A percentile compares a stretch with the other conserved stretches of the same genome.
Evolutionary conservation across 2,888 invertebrate genomes (phyloP).

Genomic region (Smittia sp.): DNA sequence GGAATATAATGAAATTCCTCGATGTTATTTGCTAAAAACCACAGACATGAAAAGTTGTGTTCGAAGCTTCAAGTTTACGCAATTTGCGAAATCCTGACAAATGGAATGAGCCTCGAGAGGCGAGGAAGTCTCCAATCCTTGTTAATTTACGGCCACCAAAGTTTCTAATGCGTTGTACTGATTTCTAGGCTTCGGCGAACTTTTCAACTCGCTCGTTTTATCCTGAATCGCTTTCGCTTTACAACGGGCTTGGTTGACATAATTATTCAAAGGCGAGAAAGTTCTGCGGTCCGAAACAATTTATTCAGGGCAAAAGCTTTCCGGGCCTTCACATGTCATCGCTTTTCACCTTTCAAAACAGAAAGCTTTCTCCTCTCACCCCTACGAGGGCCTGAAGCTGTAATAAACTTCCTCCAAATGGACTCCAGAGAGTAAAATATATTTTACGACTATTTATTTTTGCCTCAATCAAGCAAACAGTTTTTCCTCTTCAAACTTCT

Average conservation of each 20-base stretch:
- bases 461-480: slow-evolving; percentile 38
- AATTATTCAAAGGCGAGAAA: neutral
- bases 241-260: neutral
- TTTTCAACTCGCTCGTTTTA: no score
- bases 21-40: neutral
- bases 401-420: slow-evolving; percentile 31
- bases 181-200: no score
- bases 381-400: neutral
- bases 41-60: neutral
- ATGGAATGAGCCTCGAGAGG: neutral
- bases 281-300: neutral
- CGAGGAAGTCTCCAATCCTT: slow-evolving; percentile 5
- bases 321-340: slow-evolving; percentile 35
- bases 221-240: neutral
- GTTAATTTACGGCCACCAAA: slow-evolving; percentile 22
- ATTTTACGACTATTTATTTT: slow-evolving; percentile 34
- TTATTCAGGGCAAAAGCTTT: slow-evolving; percentile 16
- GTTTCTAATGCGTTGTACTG: no score
- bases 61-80: neutral
- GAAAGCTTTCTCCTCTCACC: neutral
- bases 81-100: neutral
- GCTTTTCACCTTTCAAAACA: neutral
- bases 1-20: slow-evolving; percentile 2
- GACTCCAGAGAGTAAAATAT: slow-evolving; percentile 28
- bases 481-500: neutral